Conservation (phyloP, 1,140 invertebrate genomes). For the Bombus waltoni region DNA sequence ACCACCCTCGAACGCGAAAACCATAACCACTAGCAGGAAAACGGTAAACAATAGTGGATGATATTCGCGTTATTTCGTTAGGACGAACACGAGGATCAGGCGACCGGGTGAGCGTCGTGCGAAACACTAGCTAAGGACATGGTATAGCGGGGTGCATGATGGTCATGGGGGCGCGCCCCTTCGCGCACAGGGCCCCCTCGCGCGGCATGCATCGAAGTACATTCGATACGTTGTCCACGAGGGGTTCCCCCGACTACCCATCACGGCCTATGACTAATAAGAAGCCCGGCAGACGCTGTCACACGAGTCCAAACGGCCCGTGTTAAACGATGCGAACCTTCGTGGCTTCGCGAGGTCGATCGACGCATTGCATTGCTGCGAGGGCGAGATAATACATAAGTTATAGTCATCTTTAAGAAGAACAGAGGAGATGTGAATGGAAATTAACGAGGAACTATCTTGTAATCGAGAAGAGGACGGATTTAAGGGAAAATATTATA, state of each 20-base stretch:
- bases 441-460: not conserved
- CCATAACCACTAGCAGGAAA: not conserved
- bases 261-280: slow-evolving; percentile 73
- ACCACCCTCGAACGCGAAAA: not conserved
- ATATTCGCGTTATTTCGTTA: slow-evolving; percentile 40
- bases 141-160: slow-evolving; percentile 43
- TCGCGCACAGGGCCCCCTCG: slow-evolving; percentile 53
- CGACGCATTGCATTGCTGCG: not conserved
- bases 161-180: slow-evolving; percentile 69
- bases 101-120: slow-evolving; percentile 72
- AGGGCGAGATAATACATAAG: not conserved
- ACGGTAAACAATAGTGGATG: not conserved
- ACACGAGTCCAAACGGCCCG: slow-evolving; percentile 52
- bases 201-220: slow-evolving; percentile 53
- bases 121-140: slow-evolving; percentile 69
- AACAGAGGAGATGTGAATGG: not conserved
- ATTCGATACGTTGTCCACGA: slow-evolving; percentile 68
- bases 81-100: slow-evolving; percentile 58
- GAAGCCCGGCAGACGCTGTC: slow-evolving; percentile 59
- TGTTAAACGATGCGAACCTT: slow-evolving; percentile 60
- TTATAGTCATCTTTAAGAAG: not conserved
- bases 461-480: not conserved
- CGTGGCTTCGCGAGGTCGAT: not conserved
- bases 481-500: not conserved
- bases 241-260: slow-evolving; percentile 59